Conservation (phyloP, 2,888 invertebrate genomes). For the Lobophora halterata region DNA sequence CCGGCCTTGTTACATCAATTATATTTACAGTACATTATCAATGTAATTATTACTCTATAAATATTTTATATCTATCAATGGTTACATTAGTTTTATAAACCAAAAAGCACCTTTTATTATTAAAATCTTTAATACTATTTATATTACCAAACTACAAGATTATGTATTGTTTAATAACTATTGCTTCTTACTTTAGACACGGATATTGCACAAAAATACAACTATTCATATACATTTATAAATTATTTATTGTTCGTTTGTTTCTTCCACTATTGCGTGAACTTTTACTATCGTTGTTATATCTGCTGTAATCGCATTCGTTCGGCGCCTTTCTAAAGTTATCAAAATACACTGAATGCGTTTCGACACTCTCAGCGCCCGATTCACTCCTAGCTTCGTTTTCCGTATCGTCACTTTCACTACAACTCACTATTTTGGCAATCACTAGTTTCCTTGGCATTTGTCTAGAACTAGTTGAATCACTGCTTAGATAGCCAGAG, state of each 20-base stretch:
- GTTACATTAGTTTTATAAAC: too few relatives aligned
- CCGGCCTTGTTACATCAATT: conserved; percentile 56
- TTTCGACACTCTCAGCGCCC: conserved; percentile 92
- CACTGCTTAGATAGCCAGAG: conserved; percentile 92
- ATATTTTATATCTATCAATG: conserved; percentile 11
- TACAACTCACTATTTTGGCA: conserved; percentile 80
- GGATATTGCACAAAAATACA: conserved; percentile 50
- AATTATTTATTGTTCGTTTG: conserved; percentile 35
- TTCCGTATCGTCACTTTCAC: conserved; percentile 90
- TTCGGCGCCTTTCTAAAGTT: conserved; percentile 80
- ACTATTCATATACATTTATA: conserved; percentile 32
- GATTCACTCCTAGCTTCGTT: conserved; percentile 92
- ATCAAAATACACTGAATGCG: conserved; percentile 92
- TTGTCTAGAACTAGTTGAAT: conserved; percentile 83
- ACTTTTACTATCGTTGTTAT: conserved; percentile 42
- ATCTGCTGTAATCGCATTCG: conserved; percentile 41
- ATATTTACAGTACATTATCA: conserved; percentile 16
- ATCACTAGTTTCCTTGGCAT: conserved; percentile 66
- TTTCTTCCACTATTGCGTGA: conserved; percentile 44
- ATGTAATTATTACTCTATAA: conserved; percentile 6
- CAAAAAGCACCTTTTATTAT: background rate
- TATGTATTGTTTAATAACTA: conserved; percentile 7
- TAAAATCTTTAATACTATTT: background rate
- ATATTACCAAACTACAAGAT: background rate
- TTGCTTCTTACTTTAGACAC: conserved; percentile 17